Conservation (phyloP, 2,113 vertebrate species). For the Bucco capensis region DNA sequence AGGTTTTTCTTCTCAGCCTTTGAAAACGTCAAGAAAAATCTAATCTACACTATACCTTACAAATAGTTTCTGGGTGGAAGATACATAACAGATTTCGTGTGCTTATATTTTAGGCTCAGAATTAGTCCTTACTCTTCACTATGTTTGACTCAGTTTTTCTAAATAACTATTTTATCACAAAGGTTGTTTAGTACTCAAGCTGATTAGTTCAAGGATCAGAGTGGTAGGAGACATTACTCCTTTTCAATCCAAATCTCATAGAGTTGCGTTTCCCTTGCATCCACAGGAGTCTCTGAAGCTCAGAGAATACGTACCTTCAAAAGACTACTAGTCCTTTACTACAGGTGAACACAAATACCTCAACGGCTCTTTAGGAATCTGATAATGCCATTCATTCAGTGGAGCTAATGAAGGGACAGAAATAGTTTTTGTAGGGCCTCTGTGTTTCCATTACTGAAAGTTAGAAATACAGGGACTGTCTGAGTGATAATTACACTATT, state of each 20-base stretch:
- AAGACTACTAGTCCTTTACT: not conserved
- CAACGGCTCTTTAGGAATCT: not conserved
- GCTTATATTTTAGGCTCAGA: not conserved
- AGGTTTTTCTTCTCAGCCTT: not conserved
- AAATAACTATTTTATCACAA: not conserved
- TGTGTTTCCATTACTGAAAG: not conserved
- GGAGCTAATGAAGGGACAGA: not conserved
- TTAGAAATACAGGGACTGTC: not conserved
- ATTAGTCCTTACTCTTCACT: not conserved
- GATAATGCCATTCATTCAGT: not conserved
- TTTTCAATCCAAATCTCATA: not conserved
- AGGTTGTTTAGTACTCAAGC: not conserved
- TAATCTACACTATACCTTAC: not conserved
- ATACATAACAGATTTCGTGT: not conserved
- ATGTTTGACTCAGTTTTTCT: not conserved
- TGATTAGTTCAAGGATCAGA: not conserved
- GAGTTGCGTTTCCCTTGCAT: rapidly evolving
- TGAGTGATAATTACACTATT: not conserved
- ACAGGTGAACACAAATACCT: not conserved
- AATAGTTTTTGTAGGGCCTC: not conserved
- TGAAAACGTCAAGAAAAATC: not conserved
- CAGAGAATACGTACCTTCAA: not conserved
- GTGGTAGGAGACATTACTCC: not conserved
- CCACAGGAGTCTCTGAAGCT: not conserved
- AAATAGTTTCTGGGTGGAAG: not conserved